phyloP scores from a whole-genome alignment of 1,140 invertebrate genomes.

The Eumeta japonica region DNA sequence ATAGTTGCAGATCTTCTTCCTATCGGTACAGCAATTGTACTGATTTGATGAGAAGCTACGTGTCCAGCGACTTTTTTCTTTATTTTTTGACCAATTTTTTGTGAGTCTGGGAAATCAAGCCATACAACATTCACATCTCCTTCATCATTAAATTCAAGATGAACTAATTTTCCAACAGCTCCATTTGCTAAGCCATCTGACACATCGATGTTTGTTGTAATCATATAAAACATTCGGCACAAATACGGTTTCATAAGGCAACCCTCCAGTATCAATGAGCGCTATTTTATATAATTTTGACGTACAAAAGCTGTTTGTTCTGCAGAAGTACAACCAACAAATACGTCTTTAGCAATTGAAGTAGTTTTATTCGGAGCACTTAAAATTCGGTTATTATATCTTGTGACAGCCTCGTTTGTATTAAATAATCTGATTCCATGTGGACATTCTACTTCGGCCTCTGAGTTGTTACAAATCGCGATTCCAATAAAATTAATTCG shows the following conservation, averaged over 20 bases:
- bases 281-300: constrained; percentile 30
- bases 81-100: constrained; percentile 4
- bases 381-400: constrained; percentile 8
- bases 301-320: constrained; percentile 10
- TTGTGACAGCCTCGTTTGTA: constrained; percentile 6
- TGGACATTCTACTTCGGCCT: constrained; percentile 5
- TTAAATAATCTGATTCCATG: constrained; percentile 6
- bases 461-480: constrained; percentile 11
- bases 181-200: constrained; percentile 35
- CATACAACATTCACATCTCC: constrained; percentile 8
- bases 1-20: background rate
- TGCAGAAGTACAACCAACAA: constrained; percentile 12
- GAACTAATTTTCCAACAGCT: constrained; percentile 24
- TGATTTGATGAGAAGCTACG: constrained; percentile 7
- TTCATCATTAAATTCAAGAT: constrained; percentile 22
- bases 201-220: constrained; percentile 32
- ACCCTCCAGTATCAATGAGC: constrained; percentile 26
- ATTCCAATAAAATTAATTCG: constrained; percentile 4
- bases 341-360: constrained; percentile 12
- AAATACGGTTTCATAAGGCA: constrained; percentile 29
- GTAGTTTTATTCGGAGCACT: constrained; percentile 10
- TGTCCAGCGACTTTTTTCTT: constrained; percentile 4
- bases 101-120: constrained; percentile 9
- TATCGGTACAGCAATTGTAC: background rate
- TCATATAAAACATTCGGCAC: constrained; percentile 27